Base-by-base conservation (phyloP, 2,888 invertebrate genomes). In the Parasteatoda lunata region DNA sequence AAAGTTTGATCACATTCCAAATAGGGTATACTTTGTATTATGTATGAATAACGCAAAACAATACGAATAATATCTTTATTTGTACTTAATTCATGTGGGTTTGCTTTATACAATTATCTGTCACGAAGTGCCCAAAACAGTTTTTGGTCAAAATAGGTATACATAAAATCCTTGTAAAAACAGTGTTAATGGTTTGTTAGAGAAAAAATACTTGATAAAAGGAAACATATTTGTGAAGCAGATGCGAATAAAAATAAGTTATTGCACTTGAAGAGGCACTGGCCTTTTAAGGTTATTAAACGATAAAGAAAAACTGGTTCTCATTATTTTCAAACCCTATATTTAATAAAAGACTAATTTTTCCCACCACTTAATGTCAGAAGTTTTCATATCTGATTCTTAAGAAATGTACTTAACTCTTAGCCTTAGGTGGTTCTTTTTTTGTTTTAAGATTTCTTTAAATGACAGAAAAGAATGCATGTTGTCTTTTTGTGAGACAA, bases 281-380 rank as follows among this genome's bases (percentile, higher is more conserved):
- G 71, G 48, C 71, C 9, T 69, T 15, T 47, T 30, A 4, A 45
- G 72, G 72, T 65, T 72, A 66, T 66, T 73, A 80, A 80, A 73
- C 71, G 78, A 70, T 71, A 71, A 15, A 13, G 47, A 59, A n/a
- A 73, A 80, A 80, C 80, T 48, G 80, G 80, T 80, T 80, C 66
- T 73, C 52, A 15, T n/a, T 6, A 51, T 59, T 49, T 47, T 59
- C 59, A 0, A 59, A 59, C 11, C 59, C 59, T 59, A 59, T 59
- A 59, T n/a, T 59, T 59, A 59, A 7, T 30, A 59, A n/a, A 59
- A 59, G 59, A 7, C 59, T 8, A 59, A 59, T 59, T 59, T 13
- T 59, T 59, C 59, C 59, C 9, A 59, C n/a, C 59, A 59, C 9
- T 54, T 59, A 9, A 5, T 11, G 59, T 59, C n/a, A 4, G 59